Evolutionary conservation across 1,140 invertebrate species (phyloP).

Genomic region (Stratiolaelaps scimitus): DNA sequence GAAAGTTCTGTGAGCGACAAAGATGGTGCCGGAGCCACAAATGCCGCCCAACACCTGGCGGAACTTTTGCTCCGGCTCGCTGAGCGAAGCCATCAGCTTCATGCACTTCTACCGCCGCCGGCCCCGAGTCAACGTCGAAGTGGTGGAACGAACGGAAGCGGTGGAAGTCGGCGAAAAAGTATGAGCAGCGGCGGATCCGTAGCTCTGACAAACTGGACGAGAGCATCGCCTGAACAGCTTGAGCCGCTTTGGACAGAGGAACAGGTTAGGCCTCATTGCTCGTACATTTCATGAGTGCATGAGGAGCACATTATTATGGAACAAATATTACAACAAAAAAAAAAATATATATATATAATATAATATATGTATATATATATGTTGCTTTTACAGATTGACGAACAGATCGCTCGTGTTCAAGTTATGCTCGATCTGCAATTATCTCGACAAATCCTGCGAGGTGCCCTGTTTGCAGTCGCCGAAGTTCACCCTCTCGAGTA

Average conservation of each 20-base stretch:
- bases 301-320: no score
- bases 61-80: slow-evolving; percentile 9
- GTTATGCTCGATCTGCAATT: neutral
- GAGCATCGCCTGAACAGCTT: slow-evolving; percentile 3
- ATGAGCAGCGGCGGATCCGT: neutral
- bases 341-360: neutral
- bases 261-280: neutral
- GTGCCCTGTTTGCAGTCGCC: neutral
- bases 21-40: no score
- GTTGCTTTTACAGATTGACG: slow-evolving; percentile 7
- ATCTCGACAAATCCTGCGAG: neutral
- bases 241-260: slow-evolving; percentile 12
- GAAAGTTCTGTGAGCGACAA: neutral
- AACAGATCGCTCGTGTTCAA: neutral
- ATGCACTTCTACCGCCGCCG: neutral
- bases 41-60: neutral
- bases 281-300: no score
- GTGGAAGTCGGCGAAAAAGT: no score
- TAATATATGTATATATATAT: neutral
- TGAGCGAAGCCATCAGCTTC: slow-evolving; percentile 21
- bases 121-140: no score
- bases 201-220: neutral
- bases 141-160: no score
- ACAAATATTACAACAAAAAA: no score
- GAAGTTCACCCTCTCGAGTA: slow-evolving; percentile 45